Percentiles rank a stretch among this genome's conserved stretches.
phyloP scores from a whole-genome alignment of 2,888 invertebrate species.

The Cosmorhoe ocellata region DNA sequence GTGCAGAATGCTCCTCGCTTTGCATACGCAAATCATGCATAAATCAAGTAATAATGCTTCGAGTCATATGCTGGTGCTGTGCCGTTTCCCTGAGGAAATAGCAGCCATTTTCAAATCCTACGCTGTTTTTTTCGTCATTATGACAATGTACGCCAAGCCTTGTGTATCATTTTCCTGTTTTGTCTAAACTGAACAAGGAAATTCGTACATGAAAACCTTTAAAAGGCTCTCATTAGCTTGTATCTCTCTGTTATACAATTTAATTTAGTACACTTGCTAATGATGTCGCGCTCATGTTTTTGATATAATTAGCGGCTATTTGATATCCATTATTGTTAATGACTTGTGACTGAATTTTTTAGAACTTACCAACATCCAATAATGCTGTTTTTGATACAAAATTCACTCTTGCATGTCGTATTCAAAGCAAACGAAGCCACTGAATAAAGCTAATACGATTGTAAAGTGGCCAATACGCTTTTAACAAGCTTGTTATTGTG shows the following conservation, averaged over 20 bases:
- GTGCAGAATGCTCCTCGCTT: constrained; percentile 39
- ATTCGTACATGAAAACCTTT: neutral
- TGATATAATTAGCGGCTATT: too few species aligned
- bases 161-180: neutral
- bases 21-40: constrained; percentile 56
- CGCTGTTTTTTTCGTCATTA: constrained; percentile 17
- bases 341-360: too few species aligned
- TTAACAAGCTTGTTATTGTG: constrained; percentile 49
- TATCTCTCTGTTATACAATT: too few species aligned
- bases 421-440: neutral
- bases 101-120: constrained; percentile 21
- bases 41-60: constrained; percentile 47
- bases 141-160: constrained; percentile 5
- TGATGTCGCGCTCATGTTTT: too few species aligned
- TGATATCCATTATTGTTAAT: too few species aligned
- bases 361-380: too few species aligned
- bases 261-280: too few species aligned
- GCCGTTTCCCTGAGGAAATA: constrained; percentile 37
- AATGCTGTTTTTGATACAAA: too few species aligned
- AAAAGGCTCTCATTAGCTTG: constrained; percentile 1
- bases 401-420: neutral
- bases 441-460: neutral
- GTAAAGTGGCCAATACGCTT: constrained; percentile 35
- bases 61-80: constrained; percentile 37
- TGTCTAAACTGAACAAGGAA: neutral